Conservation (phyloP, 2,797 vertebrate species). For the Aulostomus chinensis region DNA sequence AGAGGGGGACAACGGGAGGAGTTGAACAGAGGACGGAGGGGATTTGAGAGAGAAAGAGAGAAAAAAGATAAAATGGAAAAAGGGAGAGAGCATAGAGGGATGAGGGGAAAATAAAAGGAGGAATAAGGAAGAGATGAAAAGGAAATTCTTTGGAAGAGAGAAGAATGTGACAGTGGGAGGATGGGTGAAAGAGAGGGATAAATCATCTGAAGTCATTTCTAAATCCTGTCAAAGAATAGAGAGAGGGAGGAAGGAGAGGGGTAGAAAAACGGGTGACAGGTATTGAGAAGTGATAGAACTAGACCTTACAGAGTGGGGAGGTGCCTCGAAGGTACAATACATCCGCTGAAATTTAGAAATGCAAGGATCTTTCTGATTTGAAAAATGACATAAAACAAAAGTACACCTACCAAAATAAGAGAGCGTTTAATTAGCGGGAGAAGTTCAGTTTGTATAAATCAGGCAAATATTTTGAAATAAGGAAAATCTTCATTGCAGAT, state of each 20-base stretch:
- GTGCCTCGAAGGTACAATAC: background rate
- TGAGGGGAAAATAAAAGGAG: conserved; percentile 19
- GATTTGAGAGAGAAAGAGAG: conserved; percentile 16
- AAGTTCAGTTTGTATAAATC: too few relatives aligned
- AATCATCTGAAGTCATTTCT: conserved; percentile 47
- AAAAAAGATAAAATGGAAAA: conserved; percentile 12
- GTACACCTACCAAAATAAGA: too few relatives aligned
- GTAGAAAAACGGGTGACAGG: conserved; percentile 19
- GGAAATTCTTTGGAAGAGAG: conserved; percentile 39
- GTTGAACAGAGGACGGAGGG: conserved; percentile 33
- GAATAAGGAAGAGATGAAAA: conserved; percentile 41
- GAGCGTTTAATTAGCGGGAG: too few relatives aligned
- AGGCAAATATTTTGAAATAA: too few relatives aligned
- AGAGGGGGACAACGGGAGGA: conserved; percentile 31
- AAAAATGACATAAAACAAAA: too few relatives aligned
- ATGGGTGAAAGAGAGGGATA: conserved; percentile 37
- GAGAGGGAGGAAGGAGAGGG: conserved; percentile 48
- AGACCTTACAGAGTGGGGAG: conserved; percentile 1
- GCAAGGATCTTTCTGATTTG: too few relatives aligned
- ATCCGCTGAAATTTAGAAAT: background rate
- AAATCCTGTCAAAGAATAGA: conserved; percentile 45
- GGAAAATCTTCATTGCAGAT: too few relatives aligned
- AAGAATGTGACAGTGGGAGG: conserved; percentile 33
- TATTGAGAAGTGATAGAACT: conserved; percentile 21
- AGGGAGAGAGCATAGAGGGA: conserved; percentile 25